These are phyloP conservation scores for Diadromus collaris DNA, from an alignment of 2,888 invertebrate species.

Conservation along the genomic window DNA sequence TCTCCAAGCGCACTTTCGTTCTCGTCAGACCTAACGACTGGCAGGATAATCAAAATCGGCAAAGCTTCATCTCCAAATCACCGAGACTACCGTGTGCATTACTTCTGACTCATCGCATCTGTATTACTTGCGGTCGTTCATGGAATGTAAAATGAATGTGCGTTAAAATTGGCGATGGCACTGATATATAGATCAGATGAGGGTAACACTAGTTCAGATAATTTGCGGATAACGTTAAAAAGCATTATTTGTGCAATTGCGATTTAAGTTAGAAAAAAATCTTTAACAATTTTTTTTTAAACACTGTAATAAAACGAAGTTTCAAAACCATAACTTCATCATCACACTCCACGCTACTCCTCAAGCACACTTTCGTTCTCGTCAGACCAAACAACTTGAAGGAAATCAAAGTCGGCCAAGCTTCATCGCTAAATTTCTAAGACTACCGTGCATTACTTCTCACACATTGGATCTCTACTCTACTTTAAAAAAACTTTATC, in stretches of 20 bases:
- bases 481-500: no score
- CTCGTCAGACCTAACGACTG: constrained; percentile 31
- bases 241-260: background rate
- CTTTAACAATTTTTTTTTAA: no score
- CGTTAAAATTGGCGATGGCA: background rate
- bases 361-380: constrained; percentile 14
- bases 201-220: background rate
- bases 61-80: constrained; percentile 25
- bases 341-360: no score
- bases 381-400: constrained; percentile 28
- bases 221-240: background rate
- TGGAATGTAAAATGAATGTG: background rate
- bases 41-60: constrained; percentile 51
- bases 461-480: background rate
- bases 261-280: background rate
- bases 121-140: background rate
- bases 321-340: no score
- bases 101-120: constrained; percentile 13
- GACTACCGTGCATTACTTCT: constrained; percentile 9
- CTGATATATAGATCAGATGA: background rate
- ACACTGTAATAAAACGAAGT: no score
- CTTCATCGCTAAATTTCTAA: constrained; percentile 16
- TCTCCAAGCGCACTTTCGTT: constrained; percentile 13
- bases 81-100: background rate
- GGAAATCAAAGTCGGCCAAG: constrained; percentile 51